Evolutionary conservation across 2,113 vertebrate genomes (phyloP), one percentile per base, ranked within the genome.

Genomic region (Beaufortia kweichowensis): DNA sequence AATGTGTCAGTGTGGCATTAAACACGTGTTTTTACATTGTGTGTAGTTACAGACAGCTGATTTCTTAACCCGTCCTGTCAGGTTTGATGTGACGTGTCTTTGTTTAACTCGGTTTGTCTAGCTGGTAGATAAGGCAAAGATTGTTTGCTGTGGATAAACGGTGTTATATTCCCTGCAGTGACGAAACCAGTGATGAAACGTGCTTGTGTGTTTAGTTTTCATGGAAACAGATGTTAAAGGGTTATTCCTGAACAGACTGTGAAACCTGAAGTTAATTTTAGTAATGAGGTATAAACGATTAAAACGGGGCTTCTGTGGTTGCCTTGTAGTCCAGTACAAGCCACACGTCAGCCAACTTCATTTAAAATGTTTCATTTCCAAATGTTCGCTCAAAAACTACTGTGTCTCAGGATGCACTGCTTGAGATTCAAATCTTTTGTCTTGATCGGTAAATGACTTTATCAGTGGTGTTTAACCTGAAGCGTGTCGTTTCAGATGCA

Each of bases 401-500:
- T n/a, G n/a, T n/a, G n/a, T n/a, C n/a, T n/a, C n/a, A n/a, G n/a
- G n/a, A n/a, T n/a, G n/a, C n/a, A n/a, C n/a, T n/a, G n/a, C n/a
- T n/a, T n/a, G n/a, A n/a, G n/a, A n/a, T n/a, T n/a, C n/a, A n/a
- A n/a, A n/a, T n/a, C n/a, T n/a, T n/a, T n/a, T n/a, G n/a, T n/a
- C n/a, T n/a, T n/a, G n/a, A n/a, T n/a, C n/a, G n/a, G n/a, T n/a
- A n/a, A n/a, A n/a, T n/a, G n/a, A n/a, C n/a, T n/a, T n/a, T n/a
- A n/a, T n/a, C n/a, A n/a, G n/a, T n/a, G n/a, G n/a, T n/a, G n/a
- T n/a, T 53, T 21, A 53, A 53, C 48, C 1, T n/a, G 17, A 53
- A n/a, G 2, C 9, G 28, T 61, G 15, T 78, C 31, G 14, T 76
- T 75, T 12, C 82, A 99, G 97, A 99, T 88, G 91, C 93, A 43